Evolutionary conservation across 2,797 vertebrate genomes (phyloP).

Genomic region (Thalassophryne amazonica): DNA sequence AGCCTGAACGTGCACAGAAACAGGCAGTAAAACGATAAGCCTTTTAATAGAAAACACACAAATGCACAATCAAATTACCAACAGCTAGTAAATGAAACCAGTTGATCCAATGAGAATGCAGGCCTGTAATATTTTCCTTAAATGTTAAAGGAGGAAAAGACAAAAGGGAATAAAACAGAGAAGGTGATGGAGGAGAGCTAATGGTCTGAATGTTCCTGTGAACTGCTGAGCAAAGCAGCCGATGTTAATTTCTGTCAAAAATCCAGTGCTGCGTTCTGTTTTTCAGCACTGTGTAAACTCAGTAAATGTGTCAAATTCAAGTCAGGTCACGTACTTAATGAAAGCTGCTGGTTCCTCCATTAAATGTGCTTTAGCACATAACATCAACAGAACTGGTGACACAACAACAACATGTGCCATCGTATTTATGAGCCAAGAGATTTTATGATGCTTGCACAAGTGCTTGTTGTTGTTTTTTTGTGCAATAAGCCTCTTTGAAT

Average conservation of each 20-base stretch:
- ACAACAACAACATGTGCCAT: conserved; percentile 29
- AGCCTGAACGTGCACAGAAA: conserved; percentile 79
- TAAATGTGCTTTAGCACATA: conserved; percentile 42
- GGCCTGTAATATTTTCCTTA: no score
- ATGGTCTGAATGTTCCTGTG: conserved; percentile 4
- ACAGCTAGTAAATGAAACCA: not conserved
- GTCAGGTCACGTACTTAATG: conserved; percentile 40
- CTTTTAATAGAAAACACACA: no score
- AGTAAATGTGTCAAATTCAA: conserved; percentile 40
- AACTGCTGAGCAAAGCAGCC: not conserved
- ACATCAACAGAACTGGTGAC: conserved; percentile 30
- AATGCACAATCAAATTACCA: conserved; percentile 1
- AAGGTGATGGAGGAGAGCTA: not conserved
- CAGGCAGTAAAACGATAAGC: conserved; percentile 1
- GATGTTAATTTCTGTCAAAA: conserved; percentile 17
- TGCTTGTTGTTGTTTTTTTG: no score
- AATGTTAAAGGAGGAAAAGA: not conserved
- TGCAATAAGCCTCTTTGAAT: conserved; percentile 1
- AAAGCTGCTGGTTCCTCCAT: conserved; percentile 27
- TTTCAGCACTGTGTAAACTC: conserved; percentile 31
- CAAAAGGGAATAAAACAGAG: not conserved
- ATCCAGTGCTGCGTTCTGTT: conserved; percentile 8
- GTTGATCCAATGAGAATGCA: no score
- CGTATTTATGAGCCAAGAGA: conserved; percentile 22
- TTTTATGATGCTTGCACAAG: conserved; percentile 10